phyloP scores from a whole-genome alignment of 2,113 vertebrate species.

The Erythrocercus mccallii region DNA sequence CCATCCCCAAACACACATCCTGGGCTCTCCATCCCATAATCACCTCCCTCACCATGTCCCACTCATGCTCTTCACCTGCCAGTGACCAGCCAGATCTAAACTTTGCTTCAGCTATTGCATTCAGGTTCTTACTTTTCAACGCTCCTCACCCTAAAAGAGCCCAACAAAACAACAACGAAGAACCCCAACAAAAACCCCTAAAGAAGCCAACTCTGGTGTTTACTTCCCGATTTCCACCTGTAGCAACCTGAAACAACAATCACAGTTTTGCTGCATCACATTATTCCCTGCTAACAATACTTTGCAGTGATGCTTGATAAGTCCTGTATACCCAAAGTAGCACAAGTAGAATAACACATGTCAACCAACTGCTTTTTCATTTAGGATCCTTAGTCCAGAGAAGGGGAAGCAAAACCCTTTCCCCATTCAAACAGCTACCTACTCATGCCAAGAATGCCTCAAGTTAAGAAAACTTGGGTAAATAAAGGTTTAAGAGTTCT shows the following conservation, averaged over 20 bases:
- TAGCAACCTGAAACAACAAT: conserved; percentile 1
- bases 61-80: not conserved
- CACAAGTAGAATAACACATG: conserved; percentile 46
- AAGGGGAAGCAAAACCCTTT: not conserved
- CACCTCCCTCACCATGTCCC: not conserved
- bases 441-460: not conserved
- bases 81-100: not conserved
- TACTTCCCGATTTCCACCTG: conserved; percentile 22
- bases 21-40: not conserved
- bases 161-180: not conserved
- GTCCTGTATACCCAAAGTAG: conserved; percentile 17
- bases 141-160: not conserved
- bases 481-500: conserved; percentile 11
- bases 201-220: not conserved
- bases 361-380: not conserved
- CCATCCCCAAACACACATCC: not conserved
- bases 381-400: not conserved
- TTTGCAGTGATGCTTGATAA: conserved; percentile 4
- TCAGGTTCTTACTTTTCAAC: not conserved
- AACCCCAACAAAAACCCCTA: not conserved
- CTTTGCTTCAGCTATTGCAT: not conserved
- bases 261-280: not conserved
- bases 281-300: not conserved
- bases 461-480: conserved; percentile 7
- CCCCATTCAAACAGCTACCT: not conserved